phyloP scores from a whole-genome alignment of 2,888 invertebrate genomes.

The Iphiclides podalirius region DNA sequence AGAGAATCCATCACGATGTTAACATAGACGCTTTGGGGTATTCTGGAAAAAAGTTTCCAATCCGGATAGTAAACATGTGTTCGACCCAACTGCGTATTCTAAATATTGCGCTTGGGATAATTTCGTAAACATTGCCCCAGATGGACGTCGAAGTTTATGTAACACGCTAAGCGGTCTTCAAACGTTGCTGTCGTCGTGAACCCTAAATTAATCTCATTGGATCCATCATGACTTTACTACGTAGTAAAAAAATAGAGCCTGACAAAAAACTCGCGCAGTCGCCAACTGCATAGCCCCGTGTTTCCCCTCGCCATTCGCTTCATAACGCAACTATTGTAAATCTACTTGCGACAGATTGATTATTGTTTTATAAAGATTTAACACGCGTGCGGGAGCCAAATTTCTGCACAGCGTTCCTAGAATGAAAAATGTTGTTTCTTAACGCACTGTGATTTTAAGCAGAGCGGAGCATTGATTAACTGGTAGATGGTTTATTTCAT shows the following conservation, averaged over 20 bases:
- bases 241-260: background rate
- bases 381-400: constrained; percentile 33
- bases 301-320: background rate
- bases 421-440: constrained; percentile 35
- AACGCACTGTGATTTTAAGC: constrained; percentile 26
- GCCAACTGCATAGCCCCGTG: background rate
- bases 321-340: constrained; percentile 2
- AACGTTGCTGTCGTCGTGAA: constrained; percentile 1
- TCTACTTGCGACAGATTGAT: constrained; percentile 17
- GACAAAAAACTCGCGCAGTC: constrained; percentile 15
- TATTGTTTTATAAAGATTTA: constrained; percentile 25
- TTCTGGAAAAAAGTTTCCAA: constrained; percentile 24
- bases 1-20: no score
- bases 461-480: constrained; percentile 35
- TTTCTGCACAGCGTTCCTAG: constrained; percentile 39
- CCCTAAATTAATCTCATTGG: constrained; percentile 1
- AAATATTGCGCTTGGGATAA: constrained; percentile 41
- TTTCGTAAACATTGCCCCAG: constrained; percentile 57
- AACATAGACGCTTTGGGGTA: no score
- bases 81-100: constrained; percentile 50
- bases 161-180: constrained; percentile 39
- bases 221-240: no score
- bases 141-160: constrained; percentile 58
- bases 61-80: constrained; percentile 58
- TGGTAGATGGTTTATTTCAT: constrained; percentile 34